Evolutionary conservation across 2,888 invertebrate species (phyloP), one percentile per base, ranked within the genome.

Genomic region (Drosophila barbarae): DNA sequence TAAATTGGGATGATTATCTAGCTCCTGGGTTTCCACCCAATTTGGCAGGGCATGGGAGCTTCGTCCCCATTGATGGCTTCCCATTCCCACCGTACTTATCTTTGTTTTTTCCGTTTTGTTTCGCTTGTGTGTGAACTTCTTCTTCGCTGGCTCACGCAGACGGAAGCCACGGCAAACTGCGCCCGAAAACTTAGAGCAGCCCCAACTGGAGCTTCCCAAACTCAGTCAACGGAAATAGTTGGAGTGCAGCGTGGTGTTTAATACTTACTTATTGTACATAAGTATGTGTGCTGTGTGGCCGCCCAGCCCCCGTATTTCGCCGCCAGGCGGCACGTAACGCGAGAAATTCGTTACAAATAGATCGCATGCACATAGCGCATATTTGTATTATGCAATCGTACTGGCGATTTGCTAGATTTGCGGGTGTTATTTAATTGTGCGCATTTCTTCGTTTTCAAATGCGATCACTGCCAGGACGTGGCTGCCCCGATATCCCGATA

Each of bases 161-260:
- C 68, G 68, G 68, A 68, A 68, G 68, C 38, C 57, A 68, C 46
- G 53, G 65, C 52, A 53, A 52, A 52, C 46, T 65, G 63, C 63
- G 32, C 46, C 26, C 42, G 42, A 49, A 67, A 36, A 47, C 39
- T 30, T 32, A 47, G 46, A 47, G 46, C 15, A 38, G 52, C 52
- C 28, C n/a, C 34, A 51, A 47, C 64, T 44, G 41, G 18, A 51
- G 53, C 38, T 32, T 47, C 70, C 52, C 69, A 84, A 84, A 81
- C 66, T 81, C 81, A 81, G 83, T 79, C 85, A 81, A 83, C 80
- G 85, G 85, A 81, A 81, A 85, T 81, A 75, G 68, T 52, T 38
- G 51, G 32, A 60, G 60, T 50, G 61, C 61, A 60, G 38, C 47
- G 30, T 36, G 66, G 66, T 67, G 51, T 57, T 66, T 66, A 66